These are phyloP conservation scores for Xanthia togata DNA, from an alignment of 2,888 invertebrate species.

Conservation along the genomic window DNA sequence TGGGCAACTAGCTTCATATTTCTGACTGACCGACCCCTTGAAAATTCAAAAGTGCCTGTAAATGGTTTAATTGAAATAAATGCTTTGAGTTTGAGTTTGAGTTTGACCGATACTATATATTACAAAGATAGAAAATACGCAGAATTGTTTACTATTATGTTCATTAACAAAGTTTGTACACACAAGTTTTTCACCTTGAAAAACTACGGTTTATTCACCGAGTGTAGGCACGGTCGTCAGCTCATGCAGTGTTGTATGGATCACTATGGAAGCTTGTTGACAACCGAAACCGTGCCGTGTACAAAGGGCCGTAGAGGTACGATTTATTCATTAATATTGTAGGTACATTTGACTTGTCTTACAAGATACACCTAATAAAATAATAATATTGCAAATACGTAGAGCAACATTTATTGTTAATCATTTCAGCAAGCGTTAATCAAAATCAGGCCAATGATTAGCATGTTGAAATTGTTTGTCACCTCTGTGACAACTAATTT, in stretches of 20 bases:
- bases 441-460: conserved; percentile 23
- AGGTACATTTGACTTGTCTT: not conserved
- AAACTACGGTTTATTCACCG: too few species aligned
- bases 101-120: not conserved
- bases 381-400: not conserved
- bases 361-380: not conserved
- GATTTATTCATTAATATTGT: not conserved
- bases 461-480: conserved; percentile 51
- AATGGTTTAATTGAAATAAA: too few species aligned
- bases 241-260: too few species aligned
- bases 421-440: not conserved
- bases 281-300: too few species aligned
- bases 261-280: too few species aligned
- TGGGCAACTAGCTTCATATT: too few species aligned
- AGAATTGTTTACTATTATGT: not conserved
- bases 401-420: conserved; percentile 3
- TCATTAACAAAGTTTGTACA: not conserved
- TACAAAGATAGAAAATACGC: not conserved
- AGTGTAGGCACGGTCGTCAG: too few species aligned
- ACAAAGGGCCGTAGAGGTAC: too few species aligned
- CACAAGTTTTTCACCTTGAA: too few species aligned
- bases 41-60: too few species aligned
- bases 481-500: conserved; percentile 46
- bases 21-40: too few species aligned
- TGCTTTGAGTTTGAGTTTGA: too few species aligned